Conservation (phyloP, 2,888 invertebrate species). For the Cryptophagus acutangulus region DNA sequence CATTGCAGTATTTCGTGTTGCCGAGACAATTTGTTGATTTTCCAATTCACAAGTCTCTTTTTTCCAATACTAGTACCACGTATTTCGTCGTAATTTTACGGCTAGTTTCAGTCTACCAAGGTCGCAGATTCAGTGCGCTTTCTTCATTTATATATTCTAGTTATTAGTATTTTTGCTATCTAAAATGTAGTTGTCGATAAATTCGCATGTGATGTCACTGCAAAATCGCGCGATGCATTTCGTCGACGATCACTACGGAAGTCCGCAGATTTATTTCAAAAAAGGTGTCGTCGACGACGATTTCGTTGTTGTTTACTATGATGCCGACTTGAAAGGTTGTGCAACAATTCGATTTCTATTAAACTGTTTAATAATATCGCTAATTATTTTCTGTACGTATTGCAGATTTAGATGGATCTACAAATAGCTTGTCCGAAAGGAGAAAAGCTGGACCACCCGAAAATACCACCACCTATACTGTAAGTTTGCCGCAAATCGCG, state of each 20-base stretch:
- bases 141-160: too few species aligned
- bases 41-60: too few species aligned
- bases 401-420: conserved; percentile 53
- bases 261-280: background rate
- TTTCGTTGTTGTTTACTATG: conserved; percentile 30
- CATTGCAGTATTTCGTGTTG: too few species aligned
- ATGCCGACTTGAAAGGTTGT: conserved; percentile 19
- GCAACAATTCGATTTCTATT: conserved; percentile 8
- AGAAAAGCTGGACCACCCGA: conserved; percentile 64
- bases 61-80: too few species aligned
- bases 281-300: conserved; percentile 17
- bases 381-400: conserved; percentile 12
- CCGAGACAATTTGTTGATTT: too few species aligned
- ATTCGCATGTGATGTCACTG: conserved; percentile 1
- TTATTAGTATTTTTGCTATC: too few species aligned
- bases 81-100: too few species aligned
- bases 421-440: conserved; percentile 49
- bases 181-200: too few species aligned
- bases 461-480: conserved; percentile 75
- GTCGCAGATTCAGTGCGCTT: too few species aligned
- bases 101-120: too few species aligned
- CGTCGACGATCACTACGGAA: conserved; percentile 35
- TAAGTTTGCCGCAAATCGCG: too few species aligned
- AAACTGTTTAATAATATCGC: conserved; percentile 2
- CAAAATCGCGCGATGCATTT: conserved; percentile 37